Evolutionary conservation across 1,140 invertebrate species (phyloP), one percentile per base, ranked within the genome.

Genomic region (Prorops nasuta): DNA sequence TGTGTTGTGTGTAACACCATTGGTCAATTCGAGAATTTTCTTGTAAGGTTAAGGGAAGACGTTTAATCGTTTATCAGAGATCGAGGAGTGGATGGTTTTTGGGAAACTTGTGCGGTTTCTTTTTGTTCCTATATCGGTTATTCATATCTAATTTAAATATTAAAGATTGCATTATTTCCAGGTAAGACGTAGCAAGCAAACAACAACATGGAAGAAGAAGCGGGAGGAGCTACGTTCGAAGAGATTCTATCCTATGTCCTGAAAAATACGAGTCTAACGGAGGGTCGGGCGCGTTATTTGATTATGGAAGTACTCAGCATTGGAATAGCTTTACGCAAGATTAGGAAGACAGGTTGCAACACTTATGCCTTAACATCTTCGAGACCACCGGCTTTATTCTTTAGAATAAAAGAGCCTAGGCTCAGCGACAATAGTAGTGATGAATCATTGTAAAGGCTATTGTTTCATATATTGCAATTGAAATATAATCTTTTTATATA

Each of bases 211-310:
- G n/a, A n/a, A n/a, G n/a, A n/a, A n/a, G n/a, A n/a, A n/a, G 37
- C 14, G 44, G 45, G 59, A 37, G 71, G 72, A 28, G 70, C 66
- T 22, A 63, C 48, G 28, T 61, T 77, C 38, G 45, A 63, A 3
- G 54, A 49, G 12, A 76, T 77, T 47, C 57, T 76, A n/a, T 43
- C 50, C 2, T 64, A 75, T 44, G 73, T 77, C 17, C 24, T 69
- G 58, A 50, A 49, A 36, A 49, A 64, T 6, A 64, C 61, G 31
- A 51, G 60, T 8, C 49, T 69, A 22, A 60, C 63, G 10, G 52
- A 69, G 28, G 54, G 49, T 4, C 51, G 58, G 10, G 71, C 66
- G 1, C 51, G 60, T 10, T 54, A 54, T 16, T 47, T 52, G 51
- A 64, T 76, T 18, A 56, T 66, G 36, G 49, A 72, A 45, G 66